A percentile compares a stretch with the other conserved stretches of the same genome.
phyloP scores from a whole-genome alignment of 2,797 vertebrate species.

The Neoniphon sammara region DNA sequence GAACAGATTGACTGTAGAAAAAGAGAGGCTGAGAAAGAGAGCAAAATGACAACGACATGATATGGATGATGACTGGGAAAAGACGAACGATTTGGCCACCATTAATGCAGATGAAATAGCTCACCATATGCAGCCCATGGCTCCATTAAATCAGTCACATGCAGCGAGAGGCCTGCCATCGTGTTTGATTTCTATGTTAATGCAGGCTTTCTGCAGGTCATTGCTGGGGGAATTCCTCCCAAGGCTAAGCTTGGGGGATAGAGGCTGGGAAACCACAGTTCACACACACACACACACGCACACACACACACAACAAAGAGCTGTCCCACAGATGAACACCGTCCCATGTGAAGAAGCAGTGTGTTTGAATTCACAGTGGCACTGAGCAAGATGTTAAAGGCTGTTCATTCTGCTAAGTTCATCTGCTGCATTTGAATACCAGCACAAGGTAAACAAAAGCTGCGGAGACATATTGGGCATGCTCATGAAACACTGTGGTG shows the following conservation, averaged over 20 bases:
- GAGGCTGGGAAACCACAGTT: conserved; percentile 23
- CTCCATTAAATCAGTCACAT: conserved; percentile 46
- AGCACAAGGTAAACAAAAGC: neutral
- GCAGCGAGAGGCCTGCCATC: conserved; percentile 10
- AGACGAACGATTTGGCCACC: conserved; percentile 9
- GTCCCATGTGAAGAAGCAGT: too few relatives aligned
- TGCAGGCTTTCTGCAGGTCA: conserved; percentile 32
- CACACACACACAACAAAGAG: neutral
- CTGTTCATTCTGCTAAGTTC: neutral
- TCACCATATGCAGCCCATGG: conserved; percentile 18
- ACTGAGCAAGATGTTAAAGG: too few relatives aligned
- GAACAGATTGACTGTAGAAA: conserved; percentile 19
- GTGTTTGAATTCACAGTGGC: too few relatives aligned
- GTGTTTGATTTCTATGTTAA: conserved; percentile 66
- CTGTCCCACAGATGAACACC: conserved; percentile 15
- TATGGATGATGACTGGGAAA: conserved; percentile 29
- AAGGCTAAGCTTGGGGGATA: neutral
- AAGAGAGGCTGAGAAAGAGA: neutral
- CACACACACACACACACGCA: conserved; percentile 9
- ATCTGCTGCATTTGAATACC: neutral
- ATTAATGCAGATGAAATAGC: conserved; percentile 43
- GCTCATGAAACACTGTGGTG: neutral
- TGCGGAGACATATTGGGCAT: neutral
- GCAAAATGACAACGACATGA: neutral
- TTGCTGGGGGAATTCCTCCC: neutral